These are phyloP conservation scores for Neomorphus geoffroyi DNA, from an alignment of 2,797 vertebrate species.

Conservation along the genomic window DNA sequence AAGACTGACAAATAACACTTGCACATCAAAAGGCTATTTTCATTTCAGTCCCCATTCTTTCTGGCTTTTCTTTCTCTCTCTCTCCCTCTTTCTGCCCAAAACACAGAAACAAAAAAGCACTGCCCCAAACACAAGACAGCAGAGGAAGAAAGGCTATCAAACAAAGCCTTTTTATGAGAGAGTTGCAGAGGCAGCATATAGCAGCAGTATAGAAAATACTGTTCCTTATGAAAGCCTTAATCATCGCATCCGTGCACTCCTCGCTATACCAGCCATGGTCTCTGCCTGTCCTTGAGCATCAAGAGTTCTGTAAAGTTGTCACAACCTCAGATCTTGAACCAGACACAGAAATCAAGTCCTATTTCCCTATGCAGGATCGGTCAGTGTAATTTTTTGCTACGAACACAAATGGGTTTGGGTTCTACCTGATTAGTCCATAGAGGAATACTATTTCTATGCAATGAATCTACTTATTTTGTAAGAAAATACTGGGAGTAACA, in stretches of 20 bases:
- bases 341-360: not conserved
- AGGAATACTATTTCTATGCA: not conserved
- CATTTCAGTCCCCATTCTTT: not conserved
- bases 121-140: not conserved
- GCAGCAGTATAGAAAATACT: not conserved
- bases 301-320: not conserved
- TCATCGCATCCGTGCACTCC: not conserved
- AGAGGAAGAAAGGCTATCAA: not conserved
- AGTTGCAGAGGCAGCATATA: not conserved
- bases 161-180: not conserved
- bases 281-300: fast-evolving
- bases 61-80: not conserved
- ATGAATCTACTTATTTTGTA: not conserved
- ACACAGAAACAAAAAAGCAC: not conserved
- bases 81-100: not conserved
- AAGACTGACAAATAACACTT: constrained; percentile 29
- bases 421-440: not conserved
- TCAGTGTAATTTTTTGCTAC: not conserved
- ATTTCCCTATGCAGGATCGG: not conserved
- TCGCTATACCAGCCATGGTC: not conserved
- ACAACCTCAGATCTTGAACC: not conserved
- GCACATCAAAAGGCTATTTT: not conserved
- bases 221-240: not conserved
- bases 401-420: not conserved
- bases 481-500: not conserved